Percentiles rank a stretch among this genome's conserved stretches.
phyloP scores from a whole-genome alignment of 2,888 invertebrate species.

The Myopa testacea region DNA sequence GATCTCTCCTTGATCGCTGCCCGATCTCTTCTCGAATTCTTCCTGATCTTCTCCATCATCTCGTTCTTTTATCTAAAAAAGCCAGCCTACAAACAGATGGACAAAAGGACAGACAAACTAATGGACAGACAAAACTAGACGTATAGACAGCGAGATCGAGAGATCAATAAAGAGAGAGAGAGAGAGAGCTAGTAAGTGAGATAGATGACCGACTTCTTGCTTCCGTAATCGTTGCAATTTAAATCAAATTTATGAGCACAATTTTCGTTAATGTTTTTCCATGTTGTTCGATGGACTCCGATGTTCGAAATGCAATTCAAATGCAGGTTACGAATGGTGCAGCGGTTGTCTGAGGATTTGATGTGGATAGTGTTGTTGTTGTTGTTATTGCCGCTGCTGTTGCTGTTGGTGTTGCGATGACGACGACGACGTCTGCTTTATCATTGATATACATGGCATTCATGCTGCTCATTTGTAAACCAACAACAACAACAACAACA shows the following conservation, averaged over 20 bases:
- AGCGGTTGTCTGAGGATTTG: background rate
- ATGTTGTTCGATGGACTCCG: conserved; percentile 65
- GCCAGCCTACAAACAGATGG: background rate
- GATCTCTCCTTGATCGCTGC: too few species aligned
- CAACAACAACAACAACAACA: background rate
- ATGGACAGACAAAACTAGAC: background rate
- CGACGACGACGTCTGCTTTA: background rate
- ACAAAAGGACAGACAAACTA: background rate
- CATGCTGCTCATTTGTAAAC: conserved; percentile 1
- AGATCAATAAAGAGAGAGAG: conserved; percentile 2
- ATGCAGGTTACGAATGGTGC: background rate
- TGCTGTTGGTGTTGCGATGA: background rate
- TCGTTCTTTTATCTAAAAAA: background rate
- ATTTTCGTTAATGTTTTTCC: conserved; percentile 69
- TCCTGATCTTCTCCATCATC: too few species aligned
- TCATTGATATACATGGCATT: conserved; percentile 9
- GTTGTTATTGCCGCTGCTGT: background rate
- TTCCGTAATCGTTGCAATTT: conserved; percentile 21
- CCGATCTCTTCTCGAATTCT: too few species aligned
- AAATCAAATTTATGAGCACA: conserved; percentile 66
- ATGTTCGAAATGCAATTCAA: conserved; percentile 56
- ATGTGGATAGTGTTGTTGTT: background rate
- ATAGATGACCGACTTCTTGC: conserved; percentile 21
- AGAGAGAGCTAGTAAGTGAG: background rate
- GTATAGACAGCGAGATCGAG: background rate